Percentiles rank a stretch among this genome's conserved stretches.
These are phyloP conservation scores for Hydrotaea cyrtoneurina DNA, from an alignment of 2,888 invertebrate genomes.

Conservation along the genomic window DNA sequence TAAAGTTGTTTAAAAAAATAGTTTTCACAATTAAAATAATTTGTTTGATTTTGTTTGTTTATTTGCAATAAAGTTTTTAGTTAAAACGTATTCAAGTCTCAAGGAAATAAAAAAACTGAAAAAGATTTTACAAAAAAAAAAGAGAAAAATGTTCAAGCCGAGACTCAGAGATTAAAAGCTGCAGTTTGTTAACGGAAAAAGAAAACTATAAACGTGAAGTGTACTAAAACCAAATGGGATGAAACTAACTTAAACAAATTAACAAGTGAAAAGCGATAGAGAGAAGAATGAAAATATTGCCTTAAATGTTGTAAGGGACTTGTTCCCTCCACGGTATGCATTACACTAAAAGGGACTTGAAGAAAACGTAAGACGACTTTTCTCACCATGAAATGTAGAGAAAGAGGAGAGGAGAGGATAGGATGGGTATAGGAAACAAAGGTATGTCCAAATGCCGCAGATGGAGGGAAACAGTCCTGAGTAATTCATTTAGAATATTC, in stretches of 20 bases:
- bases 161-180: constrained; percentile 20
- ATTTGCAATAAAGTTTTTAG: constrained; percentile 22
- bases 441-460: not conserved
- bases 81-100: constrained; percentile 55
- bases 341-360: not conserved
- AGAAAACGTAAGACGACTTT: constrained; percentile 1
- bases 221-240: not conserved
- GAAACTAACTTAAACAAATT: not conserved
- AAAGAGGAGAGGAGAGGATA: not conserved
- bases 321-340: not conserved
- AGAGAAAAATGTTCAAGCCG: constrained; percentile 16
- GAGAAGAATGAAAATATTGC: not conserved
- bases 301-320: constrained; percentile 20
- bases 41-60: constrained; percentile 20
- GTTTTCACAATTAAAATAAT: constrained; percentile 41
- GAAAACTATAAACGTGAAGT: not conserved
- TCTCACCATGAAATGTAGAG: not conserved
- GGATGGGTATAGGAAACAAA: not conserved
- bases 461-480: constrained; percentile 20
- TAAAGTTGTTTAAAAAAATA: constrained; percentile 58
- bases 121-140: constrained; percentile 26
- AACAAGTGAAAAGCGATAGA: not conserved
- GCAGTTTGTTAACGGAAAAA: not conserved
- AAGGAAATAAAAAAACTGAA: constrained; percentile 31
- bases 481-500: constrained; percentile 36